phyloP scores from a whole-genome alignment of 2,888 invertebrate genomes.

The Chironomus riparius region DNA sequence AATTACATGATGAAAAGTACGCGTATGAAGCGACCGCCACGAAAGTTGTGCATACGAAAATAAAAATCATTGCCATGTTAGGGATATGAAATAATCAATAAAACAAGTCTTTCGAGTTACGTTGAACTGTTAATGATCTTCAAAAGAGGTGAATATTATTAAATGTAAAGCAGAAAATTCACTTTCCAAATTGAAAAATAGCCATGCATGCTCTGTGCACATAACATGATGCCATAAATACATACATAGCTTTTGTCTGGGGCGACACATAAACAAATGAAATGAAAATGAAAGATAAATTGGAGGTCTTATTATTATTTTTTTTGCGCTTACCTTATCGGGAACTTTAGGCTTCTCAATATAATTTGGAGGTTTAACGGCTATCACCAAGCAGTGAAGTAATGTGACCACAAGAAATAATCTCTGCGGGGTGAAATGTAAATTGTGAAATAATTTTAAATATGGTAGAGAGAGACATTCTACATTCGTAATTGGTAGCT shows the following conservation, averaged over 20 bases:
- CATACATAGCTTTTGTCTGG: not conserved
- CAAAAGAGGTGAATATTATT: slow-evolving; percentile 1
- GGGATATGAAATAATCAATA: not conserved
- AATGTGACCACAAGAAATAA: slow-evolving; percentile 7
- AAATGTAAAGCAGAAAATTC: slow-evolving; percentile 12
- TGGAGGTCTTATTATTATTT: no score
- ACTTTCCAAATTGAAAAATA: not conserved
- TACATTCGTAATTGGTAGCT: not conserved
- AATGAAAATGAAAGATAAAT: not conserved
- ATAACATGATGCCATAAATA: not conserved
- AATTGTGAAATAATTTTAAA: not conserved
- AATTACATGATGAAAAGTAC: no score
- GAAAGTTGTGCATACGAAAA: not conserved
- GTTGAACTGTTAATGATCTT: slow-evolving; percentile 24
- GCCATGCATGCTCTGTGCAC: not conserved
- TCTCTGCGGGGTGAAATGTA: slow-evolving; percentile 2
- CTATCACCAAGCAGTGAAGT: slow-evolving; percentile 4
- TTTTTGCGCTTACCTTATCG: slow-evolving; percentile 30
- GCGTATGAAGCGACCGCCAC: not conserved
- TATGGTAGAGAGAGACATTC: not conserved
- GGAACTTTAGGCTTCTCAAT: slow-evolving; percentile 31
- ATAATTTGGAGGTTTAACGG: slow-evolving; percentile 32
- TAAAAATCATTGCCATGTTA: not conserved
- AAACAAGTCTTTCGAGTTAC: not conserved
- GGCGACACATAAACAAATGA: slow-evolving; percentile 1